Evolutionary conservation across 2,797 vertebrate genomes (phyloP), one percentile per base, ranked within the genome.

Genomic region (Phyllotis vaccarum): DNA sequence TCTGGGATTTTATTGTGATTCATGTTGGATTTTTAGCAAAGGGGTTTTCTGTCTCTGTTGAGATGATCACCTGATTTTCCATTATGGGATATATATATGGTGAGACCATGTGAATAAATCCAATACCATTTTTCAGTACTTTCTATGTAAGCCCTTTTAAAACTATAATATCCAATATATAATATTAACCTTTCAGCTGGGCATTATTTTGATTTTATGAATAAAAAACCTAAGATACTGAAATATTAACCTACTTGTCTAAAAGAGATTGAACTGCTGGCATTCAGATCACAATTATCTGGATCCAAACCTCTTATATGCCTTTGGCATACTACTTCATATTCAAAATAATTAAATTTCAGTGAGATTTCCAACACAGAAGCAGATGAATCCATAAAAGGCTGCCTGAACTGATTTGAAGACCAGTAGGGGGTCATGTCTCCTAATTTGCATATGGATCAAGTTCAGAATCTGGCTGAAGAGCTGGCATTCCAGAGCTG

Each of bases 281-380:
- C 46, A 21, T 89, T 85, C 56, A 93, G 75, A 66, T 56, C 46
- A 31, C 46, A 64, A 58, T 17, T 88, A 56, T 89, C 78, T 79
- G 11, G 16, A 72, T 83, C 24, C 27, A 11, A 64, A 66, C 10
- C 78, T 72, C 49, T 7, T n/a, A 1, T 40, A 68, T 85, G 37
- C 81, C 14, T 83, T 78, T 90, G 87, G 75, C 49, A 64, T 70
- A 81, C 34, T 64, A 56, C 19, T 40, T 9, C 16, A 43, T 17
- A 83, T 49, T 88, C 80, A 89, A 62, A 91, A 43, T n/a, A 64
- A 70, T 34, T 46, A 79, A 68, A 43, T n/a, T 85, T 87, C 40
- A 43, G 37, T 75, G 64, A 54, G 34, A 74, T 70, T 95, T 86
- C 43, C n/a, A 79, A 86, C n/a, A 37, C 34, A 10, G n/a, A 89